Evolutionary conservation across 2,888 invertebrate genomes (phyloP).

Genomic region (Cosmopolites sordidus): DNA sequence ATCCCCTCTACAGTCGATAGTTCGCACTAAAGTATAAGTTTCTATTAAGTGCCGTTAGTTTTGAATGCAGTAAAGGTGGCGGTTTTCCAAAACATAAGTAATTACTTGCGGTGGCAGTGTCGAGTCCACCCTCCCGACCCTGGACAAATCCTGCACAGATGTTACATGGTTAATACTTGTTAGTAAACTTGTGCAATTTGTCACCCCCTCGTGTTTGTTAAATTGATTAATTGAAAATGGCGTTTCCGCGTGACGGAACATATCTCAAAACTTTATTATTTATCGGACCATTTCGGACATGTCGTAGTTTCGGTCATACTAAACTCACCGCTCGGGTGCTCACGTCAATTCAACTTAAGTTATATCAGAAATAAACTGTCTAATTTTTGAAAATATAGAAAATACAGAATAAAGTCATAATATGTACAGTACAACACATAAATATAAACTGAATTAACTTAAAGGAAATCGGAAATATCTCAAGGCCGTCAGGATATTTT

Average conservation of each 20-base stretch:
- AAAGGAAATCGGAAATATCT: no score
- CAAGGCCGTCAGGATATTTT: no score
- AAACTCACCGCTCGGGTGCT: no score
- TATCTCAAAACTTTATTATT: neutral
- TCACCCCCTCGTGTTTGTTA: conserved; percentile 36
- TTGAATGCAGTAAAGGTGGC: conserved; percentile 19
- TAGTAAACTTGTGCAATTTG: conserved; percentile 40
- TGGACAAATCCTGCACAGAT: conserved; percentile 40
- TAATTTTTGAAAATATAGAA: no score
- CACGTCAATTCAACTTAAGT: no score
- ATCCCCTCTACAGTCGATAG: no score
- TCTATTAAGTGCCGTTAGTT: conserved; percentile 23
- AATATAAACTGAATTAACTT: no score
- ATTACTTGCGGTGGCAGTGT: conserved; percentile 33
- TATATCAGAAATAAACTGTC: no score
- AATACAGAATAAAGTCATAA: no score
- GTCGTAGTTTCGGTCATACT: no score
- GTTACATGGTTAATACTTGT: conserved; percentile 42
- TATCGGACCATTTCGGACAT: no score
- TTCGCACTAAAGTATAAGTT: conserved; percentile 13
- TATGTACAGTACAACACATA: no score
- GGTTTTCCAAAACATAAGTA: conserved; percentile 32
- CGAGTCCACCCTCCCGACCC: conserved; percentile 23
- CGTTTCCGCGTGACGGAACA: conserved; percentile 7
- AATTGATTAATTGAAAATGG: conserved; percentile 37